Evolutionary conservation across 2,888 invertebrate species (phyloP).

Genomic region (Eustalomyia histrio): DNA sequence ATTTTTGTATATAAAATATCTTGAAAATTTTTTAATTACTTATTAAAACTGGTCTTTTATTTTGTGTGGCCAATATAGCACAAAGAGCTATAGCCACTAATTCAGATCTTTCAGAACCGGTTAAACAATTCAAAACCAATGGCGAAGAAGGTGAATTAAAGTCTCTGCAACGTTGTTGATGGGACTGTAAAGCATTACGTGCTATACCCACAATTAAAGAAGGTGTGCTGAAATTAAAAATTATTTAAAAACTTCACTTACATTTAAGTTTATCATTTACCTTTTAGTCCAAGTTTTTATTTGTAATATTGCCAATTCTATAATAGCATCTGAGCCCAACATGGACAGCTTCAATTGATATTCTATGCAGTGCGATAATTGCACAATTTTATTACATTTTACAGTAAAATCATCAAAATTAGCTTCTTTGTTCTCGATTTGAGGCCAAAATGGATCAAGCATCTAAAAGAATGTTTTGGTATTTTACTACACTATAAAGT

Average conservation of each 20-base stretch:
- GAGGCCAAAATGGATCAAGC: conserved; percentile 79
- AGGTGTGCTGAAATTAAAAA: conserved; percentile 72
- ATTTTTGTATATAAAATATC: too few species aligned
- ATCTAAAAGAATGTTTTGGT: conserved; percentile 69
- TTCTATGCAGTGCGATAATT: conserved; percentile 77
- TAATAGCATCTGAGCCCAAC: conserved; percentile 78
- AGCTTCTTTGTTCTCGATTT: conserved; percentile 73
- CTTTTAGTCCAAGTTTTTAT: conserved; percentile 79
- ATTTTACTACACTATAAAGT: too few species aligned
- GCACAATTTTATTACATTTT: conserved; percentile 73
- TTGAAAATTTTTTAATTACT: conserved; percentile 70
- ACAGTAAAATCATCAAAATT: conserved; percentile 78
- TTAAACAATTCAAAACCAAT: conserved; percentile 77
- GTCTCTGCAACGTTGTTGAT: conserved; percentile 75
- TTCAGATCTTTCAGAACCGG: conserved; percentile 79
- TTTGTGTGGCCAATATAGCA: conserved; percentile 76
- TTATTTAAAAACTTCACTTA: background rate
- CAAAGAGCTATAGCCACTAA: conserved; percentile 77
- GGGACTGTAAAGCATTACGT: conserved; percentile 75
- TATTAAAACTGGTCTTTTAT: conserved; percentile 76
- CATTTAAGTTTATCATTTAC: conserved; percentile 65
- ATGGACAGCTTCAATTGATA: conserved; percentile 76
- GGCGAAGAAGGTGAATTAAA: conserved; percentile 74
- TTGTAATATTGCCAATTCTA: conserved; percentile 77
- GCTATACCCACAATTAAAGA: conserved; percentile 77